phyloP scores from a whole-genome alignment of 2,113 vertebrate species.

The Burhinus oedicnemus region DNA sequence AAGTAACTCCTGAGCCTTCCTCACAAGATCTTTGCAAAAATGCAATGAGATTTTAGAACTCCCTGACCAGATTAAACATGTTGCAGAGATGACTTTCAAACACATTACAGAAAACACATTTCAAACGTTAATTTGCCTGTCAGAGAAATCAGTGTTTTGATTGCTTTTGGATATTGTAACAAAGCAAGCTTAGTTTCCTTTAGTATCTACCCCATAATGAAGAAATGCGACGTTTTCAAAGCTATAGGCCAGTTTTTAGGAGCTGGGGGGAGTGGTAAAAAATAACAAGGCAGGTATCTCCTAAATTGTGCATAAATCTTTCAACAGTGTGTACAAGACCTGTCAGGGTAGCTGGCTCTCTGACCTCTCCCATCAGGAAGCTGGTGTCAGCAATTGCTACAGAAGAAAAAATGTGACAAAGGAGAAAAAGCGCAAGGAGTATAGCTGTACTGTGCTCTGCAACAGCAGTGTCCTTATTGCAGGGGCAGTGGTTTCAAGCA shows the following conservation, averaged over 20 bases:
- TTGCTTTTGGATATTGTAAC: neutral
- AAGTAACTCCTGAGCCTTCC: neutral
- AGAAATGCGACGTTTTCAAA: neutral
- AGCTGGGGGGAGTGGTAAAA: neutral
- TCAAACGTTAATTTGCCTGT: neutral
- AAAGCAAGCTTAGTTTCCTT: neutral
- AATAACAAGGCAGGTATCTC: neutral
- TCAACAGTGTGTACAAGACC: neutral
- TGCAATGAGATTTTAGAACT: neutral
- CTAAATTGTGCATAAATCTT: neutral
- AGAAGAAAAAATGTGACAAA: neutral
- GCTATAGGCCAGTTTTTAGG: neutral
- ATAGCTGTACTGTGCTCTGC: neutral
- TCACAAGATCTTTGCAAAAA: neutral
- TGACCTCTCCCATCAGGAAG: neutral
- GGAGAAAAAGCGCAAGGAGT: neutral
- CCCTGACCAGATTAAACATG: neutral
- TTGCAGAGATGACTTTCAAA: neutral
- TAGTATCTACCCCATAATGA: neutral
- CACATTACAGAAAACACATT: neutral
- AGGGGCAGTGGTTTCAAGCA: neutral
- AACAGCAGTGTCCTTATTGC: neutral
- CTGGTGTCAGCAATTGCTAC: neutral
- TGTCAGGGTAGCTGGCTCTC: neutral
- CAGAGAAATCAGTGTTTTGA: neutral